phyloP scores from a whole-genome alignment of 1,140 invertebrate species.

The Coelopa frigida region DNA sequence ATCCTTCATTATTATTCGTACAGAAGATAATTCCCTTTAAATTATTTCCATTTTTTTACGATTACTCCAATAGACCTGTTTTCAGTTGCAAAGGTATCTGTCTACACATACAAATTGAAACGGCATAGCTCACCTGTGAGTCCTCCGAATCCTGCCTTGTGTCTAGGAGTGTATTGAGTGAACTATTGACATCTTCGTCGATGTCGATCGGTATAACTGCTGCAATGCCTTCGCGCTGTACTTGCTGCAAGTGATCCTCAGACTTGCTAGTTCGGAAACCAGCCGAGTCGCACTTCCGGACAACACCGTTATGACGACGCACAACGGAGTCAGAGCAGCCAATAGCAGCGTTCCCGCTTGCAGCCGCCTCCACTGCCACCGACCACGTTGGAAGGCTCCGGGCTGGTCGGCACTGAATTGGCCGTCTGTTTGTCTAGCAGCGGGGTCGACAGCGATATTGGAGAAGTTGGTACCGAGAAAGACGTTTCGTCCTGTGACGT shows the following conservation, averaged over 20 bases:
- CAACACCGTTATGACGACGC: constrained; percentile 32
- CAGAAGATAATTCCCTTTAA: too few relatives aligned
- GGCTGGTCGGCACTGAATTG: constrained; percentile 77
- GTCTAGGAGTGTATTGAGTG: constrained; percentile 80
- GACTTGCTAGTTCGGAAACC: constrained; percentile 71
- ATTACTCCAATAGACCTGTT: too few relatives aligned
- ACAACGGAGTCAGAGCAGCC: too few relatives aligned
- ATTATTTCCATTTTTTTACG: too few relatives aligned
- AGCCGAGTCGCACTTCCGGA: constrained; percentile 41
- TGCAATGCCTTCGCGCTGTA: constrained; percentile 41
- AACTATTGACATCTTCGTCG: constrained; percentile 88
- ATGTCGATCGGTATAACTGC: constrained; percentile 80
- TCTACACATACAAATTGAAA: too few relatives aligned
- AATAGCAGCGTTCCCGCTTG: constrained; percentile 43
- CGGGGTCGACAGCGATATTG: constrained; percentile 38
- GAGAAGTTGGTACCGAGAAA: constrained; percentile 42
- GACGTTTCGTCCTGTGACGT: constrained; percentile 39
- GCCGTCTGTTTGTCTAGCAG: constrained; percentile 40
- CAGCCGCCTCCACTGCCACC: constrained; percentile 43
- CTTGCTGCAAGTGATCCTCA: constrained; percentile 75
- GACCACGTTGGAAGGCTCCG: constrained; percentile 52
- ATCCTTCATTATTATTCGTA: too few relatives aligned
- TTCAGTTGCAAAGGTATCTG: too few relatives aligned
- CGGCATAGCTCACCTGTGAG: constrained; percentile 39
- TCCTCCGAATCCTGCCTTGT: constrained; percentile 63